Base-by-base conservation (phyloP, 1,140 invertebrate genomes). In the Drosophila elegans region DNA sequence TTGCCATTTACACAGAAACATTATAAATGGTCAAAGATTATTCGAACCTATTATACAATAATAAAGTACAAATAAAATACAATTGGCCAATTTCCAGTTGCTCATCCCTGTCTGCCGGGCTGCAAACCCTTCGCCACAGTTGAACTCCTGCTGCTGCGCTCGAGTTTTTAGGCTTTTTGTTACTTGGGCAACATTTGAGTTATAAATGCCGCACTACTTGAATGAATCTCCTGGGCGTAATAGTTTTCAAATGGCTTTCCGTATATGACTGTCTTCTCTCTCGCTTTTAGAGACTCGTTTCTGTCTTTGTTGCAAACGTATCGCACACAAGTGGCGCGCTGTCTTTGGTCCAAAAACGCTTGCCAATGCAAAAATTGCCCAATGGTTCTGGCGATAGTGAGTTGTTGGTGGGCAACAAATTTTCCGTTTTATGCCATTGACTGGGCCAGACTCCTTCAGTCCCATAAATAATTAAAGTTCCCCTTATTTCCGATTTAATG, bases 121-220 rank as follows among this genome's bases (percentile, higher is more conserved):
- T 53, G 39, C 48, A 62, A 62, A 62, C 74, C 55, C 66, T 63
- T 45, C 56, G 44, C 45, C 42, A 36, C 16, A 64, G 46, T 66
- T 64, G 25, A 61, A 41, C 60, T 69, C 45, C 44, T 46, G 54
- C 38, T 10, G 48, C 46, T 59, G 53, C 21, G 5, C 38, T 62
- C 16, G 51, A 71, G 64, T 67, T 53, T 60, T 75, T 75, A 74
- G 73, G 73, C 73, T 74, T 72, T 44, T 75, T 67, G 45, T 69
- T 55, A 51, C 56, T 74, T 66, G 49, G 78, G 73, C 57, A 57
- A 71, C 80, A 82, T 82, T 88, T 88, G 75, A 86, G 83, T 88
- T 86, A 86, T 86, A 86, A 86, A 88, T 86, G 83, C 83, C 75
- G 83, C 79, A 86, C 83, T 88, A 86, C 83, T 86, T 82, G 79